Conservation (phyloP, 2,888 invertebrate genomes). For the Athalia circularis region DNA sequence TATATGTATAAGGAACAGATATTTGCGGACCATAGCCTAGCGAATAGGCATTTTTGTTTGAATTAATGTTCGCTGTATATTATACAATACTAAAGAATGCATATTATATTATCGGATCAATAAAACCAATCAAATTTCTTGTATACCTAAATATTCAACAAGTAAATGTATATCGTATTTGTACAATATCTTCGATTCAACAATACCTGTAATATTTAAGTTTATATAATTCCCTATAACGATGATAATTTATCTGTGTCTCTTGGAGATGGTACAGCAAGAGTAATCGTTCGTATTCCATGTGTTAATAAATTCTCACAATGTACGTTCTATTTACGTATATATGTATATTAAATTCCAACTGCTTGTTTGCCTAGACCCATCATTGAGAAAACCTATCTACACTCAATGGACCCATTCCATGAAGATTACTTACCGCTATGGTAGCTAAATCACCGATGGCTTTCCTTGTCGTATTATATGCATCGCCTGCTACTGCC, state of each 20-base stretch:
- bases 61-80: slow-evolving; percentile 59
- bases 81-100: slow-evolving; percentile 17
- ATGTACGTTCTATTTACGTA: neutral
- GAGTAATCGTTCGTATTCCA: slow-evolving; percentile 2
- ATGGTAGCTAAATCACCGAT: slow-evolving; percentile 1
- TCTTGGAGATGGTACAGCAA: slow-evolving; percentile 22
- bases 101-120: slow-evolving; percentile 26
- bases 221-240: neutral
- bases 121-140: slow-evolving; percentile 47
- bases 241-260: slow-evolving; percentile 7
- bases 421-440: neutral
- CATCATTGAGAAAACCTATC: no score
- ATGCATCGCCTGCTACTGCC: neutral
- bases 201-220: neutral
- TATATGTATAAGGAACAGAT: slow-evolving; percentile 51
- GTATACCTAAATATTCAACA: slow-evolving; percentile 29
- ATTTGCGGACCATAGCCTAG: slow-evolving; percentile 63
- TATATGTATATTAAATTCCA: neutral
- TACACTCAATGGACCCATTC: no score
- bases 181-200: slow-evolving; percentile 33
- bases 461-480: neutral
- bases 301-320: neutral
- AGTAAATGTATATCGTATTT: slow-evolving; percentile 46
- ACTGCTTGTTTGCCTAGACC: slow-evolving; percentile 11
- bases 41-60: slow-evolving; percentile 61